A percentile compares a stretch with the other conserved stretches of the same genome.
Conservation (phyloP, 2,888 invertebrate species). For the Zaprionus bogoriensis region DNA sequence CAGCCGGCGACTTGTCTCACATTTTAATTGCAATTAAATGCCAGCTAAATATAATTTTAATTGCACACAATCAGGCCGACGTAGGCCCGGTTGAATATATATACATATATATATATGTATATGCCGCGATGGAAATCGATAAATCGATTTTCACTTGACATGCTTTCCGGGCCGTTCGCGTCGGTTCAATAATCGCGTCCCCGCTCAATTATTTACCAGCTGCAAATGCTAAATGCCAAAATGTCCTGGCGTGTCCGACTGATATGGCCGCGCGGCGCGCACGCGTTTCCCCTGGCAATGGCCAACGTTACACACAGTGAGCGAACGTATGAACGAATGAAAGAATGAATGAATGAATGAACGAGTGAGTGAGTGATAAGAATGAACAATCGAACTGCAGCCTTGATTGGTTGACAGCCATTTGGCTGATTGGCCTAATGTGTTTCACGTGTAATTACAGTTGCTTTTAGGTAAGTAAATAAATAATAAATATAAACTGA, state of each 20-base stretch:
- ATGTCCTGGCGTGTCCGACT: slow-evolving; percentile 10
- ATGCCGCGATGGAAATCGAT: slow-evolving; percentile 33
- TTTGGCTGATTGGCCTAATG: background rate
- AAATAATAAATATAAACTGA: too few species aligned
- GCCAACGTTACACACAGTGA: slow-evolving; percentile 1
- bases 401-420: too few species aligned
- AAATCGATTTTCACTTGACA: slow-evolving; percentile 55
- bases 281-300: slow-evolving; percentile 23
- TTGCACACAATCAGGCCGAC: slow-evolving; percentile 34
- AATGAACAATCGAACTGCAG: background rate
- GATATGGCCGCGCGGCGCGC: slow-evolving; percentile 18
- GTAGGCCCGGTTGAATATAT: slow-evolving; percentile 8
- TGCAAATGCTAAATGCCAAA: slow-evolving; percentile 37
- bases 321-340: background rate
- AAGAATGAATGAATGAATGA: background rate
- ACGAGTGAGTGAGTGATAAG: background rate
- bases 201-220: slow-evolving; percentile 42
- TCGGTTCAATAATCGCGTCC: slow-evolving; percentile 36
- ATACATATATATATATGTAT: slow-evolving; percentile 18
- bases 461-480: background rate
- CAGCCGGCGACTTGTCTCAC: slow-evolving; percentile 2
- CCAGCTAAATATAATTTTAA: slow-evolving; percentile 49
- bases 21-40: slow-evolving; percentile 47
- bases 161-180: slow-evolving; percentile 7
- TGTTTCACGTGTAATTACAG: slow-evolving; percentile 1